Evolutionary conservation across 2,888 invertebrate species (phyloP).

Genomic region (Itoplectis maculator): DNA sequence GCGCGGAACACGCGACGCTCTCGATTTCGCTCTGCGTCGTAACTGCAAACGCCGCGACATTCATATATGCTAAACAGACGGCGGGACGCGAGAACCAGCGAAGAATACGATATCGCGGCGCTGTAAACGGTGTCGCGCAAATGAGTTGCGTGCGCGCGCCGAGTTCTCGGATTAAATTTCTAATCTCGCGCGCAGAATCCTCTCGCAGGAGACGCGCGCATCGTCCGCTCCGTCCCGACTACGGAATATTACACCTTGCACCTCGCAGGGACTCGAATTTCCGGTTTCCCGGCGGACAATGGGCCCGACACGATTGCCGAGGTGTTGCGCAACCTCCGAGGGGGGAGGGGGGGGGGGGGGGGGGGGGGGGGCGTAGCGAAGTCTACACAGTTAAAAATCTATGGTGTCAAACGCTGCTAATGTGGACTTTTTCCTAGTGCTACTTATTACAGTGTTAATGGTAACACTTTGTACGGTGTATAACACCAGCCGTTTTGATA

Average conservation of each 20-base stretch:
- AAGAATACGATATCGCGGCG: not conserved
- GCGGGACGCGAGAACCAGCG: not conserved
- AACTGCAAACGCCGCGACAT: slow-evolving; percentile 28
- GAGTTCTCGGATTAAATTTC: slow-evolving; percentile 29
- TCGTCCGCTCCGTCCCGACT: not conserved
- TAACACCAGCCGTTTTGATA: too few species aligned
- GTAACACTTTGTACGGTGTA: too few species aligned
- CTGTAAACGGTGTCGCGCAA: slow-evolving; percentile 10
- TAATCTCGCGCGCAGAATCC: not conserved
- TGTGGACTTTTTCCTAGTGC: too few species aligned
- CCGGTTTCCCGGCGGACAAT: not conserved
- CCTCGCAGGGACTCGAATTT: too few species aligned
- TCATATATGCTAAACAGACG: not conserved
- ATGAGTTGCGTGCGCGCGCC: slow-evolving; percentile 10
- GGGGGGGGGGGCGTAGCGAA: too few species aligned
- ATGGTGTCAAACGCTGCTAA: too few species aligned
- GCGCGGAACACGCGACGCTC: not conserved
- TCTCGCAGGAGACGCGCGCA: not conserved
- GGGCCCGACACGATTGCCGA: not conserved
- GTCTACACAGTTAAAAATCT: too few species aligned
- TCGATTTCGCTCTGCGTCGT: not conserved
- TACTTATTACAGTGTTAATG: too few species aligned
- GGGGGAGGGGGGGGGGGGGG: too few species aligned
- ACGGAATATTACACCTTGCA: not conserved
- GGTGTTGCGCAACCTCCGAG: not conserved